phyloP scores from a whole-genome alignment of 2,113 vertebrate species.

The Galbula dea region DNA sequence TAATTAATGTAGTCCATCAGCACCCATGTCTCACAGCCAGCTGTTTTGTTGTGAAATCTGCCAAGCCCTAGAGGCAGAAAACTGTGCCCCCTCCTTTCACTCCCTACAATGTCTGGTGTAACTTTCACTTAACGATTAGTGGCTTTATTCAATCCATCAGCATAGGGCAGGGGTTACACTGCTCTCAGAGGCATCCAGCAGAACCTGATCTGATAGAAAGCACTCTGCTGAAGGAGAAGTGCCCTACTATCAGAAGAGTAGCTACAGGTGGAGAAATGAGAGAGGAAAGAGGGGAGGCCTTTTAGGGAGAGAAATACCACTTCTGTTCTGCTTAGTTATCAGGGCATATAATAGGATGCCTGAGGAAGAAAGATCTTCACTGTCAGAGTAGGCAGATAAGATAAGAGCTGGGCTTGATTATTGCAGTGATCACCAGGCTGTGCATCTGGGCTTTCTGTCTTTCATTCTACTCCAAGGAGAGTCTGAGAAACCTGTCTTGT shows the following conservation, averaged over 20 bases:
- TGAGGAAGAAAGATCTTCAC: neutral
- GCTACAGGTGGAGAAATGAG: conserved; percentile 43
- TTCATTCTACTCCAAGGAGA: neutral
- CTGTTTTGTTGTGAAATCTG: conserved; percentile 68
- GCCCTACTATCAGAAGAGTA: conserved; percentile 4
- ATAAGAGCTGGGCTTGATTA: neutral
- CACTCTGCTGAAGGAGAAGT: conserved; percentile 20
- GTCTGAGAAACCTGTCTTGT: neutral
- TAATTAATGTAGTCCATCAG: conserved; percentile 72
- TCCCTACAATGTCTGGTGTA: conserved; percentile 56
- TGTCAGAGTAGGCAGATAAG: neutral
- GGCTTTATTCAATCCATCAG: conserved; percentile 74
- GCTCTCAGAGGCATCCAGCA: conserved; percentile 53
- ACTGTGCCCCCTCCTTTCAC: neutral
- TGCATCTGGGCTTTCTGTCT: neutral
- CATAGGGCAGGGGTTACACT: conserved; percentile 54
- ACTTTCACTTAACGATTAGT: conserved; percentile 73
- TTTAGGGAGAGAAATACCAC: conserved; percentile 7
- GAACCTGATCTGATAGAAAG: conserved; percentile 63
- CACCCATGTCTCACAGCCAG: conserved; percentile 60
- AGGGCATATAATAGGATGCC: neutral
- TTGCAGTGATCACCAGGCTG: neutral
- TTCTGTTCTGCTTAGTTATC: conserved; percentile 13
- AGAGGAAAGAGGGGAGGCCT: neutral
- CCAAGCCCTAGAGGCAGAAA: conserved; percentile 48